These are phyloP conservation scores for Lanius ludovicianus DNA, from an alignment of 2,113 vertebrate genomes.

Conservation along the genomic window DNA sequence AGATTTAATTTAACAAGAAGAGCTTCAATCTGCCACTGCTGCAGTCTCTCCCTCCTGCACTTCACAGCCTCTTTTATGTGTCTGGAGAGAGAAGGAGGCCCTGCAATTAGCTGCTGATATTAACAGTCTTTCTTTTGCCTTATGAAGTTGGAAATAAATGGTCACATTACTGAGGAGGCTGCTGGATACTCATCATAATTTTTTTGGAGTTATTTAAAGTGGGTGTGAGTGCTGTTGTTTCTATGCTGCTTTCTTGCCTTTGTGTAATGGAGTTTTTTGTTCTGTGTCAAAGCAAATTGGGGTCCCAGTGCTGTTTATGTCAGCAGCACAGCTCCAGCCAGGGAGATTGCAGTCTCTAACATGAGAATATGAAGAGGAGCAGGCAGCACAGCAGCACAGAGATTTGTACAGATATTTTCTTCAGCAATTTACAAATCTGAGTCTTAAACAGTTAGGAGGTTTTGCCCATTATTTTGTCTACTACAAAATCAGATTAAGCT, in stretches of 20 bases:
- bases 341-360: neutral
- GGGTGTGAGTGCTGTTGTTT: neutral
- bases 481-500: slow-evolving; percentile 25
- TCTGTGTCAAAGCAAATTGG: neutral
- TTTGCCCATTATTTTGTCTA: neutral
- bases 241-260: neutral
- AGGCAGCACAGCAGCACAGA: neutral
- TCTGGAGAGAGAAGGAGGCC: slow-evolving; percentile 26
- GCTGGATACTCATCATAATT: neutral
- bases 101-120: slow-evolving; percentile 61
- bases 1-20: slow-evolving; percentile 62
- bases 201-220: neutral
- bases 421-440: neutral
- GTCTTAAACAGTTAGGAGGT: neutral
- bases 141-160: slow-evolving; percentile 34
- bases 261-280: neutral
- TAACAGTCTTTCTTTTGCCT: slow-evolving; percentile 17
- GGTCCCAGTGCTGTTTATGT: neutral
- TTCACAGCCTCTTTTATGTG: slow-evolving; percentile 54
- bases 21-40: slow-evolving; percentile 52
- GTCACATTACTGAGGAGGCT: neutral
- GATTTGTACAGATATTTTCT: neutral
- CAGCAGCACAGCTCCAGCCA: neutral
- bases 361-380: neutral
- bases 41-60: slow-evolving; percentile 14